Evolutionary conservation across 2,797 vertebrate species (phyloP).

Genomic region (Pangasius mekongensis): DNA sequence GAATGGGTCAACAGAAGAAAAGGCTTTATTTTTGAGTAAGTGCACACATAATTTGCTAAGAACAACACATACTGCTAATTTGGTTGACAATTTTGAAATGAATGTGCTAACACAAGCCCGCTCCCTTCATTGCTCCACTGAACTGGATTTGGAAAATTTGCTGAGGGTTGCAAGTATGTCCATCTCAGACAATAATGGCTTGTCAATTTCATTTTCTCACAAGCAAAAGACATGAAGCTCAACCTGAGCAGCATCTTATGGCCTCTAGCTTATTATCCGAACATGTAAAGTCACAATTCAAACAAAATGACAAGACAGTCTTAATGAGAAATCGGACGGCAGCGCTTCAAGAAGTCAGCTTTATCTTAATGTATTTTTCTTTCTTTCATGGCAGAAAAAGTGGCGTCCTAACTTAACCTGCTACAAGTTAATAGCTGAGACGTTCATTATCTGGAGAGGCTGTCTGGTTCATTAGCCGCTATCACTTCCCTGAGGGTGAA

Average conservation of each 20-base stretch:
- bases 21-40: background rate
- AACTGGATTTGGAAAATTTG: background rate
- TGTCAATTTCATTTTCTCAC: conserved; percentile 12
- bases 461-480: conserved; percentile 28
- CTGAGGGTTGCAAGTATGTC: background rate
- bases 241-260: background rate
- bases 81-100: background rate
- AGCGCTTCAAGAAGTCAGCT: conserved; percentile 12
- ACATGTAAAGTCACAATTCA: background rate
- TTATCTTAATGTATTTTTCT: conserved; percentile 9
- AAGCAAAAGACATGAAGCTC: background rate
- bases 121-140: background rate
- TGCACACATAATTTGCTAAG: background rate
- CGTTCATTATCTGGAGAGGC: background rate
- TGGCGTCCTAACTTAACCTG: background rate
- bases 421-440: background rate
- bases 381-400: background rate
- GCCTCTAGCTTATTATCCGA: background rate
- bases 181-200: background rate
- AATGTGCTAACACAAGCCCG: too few relatives aligned
- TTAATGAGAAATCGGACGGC: conserved; percentile 31
- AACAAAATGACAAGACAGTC: conserved; percentile 16
- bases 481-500: conserved; percentile 23
- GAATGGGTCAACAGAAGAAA: background rate
- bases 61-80: background rate